Evolutionary conservation across 2,113 vertebrate genomes (phyloP).

Genomic region (Aviceda subcristata): DNA sequence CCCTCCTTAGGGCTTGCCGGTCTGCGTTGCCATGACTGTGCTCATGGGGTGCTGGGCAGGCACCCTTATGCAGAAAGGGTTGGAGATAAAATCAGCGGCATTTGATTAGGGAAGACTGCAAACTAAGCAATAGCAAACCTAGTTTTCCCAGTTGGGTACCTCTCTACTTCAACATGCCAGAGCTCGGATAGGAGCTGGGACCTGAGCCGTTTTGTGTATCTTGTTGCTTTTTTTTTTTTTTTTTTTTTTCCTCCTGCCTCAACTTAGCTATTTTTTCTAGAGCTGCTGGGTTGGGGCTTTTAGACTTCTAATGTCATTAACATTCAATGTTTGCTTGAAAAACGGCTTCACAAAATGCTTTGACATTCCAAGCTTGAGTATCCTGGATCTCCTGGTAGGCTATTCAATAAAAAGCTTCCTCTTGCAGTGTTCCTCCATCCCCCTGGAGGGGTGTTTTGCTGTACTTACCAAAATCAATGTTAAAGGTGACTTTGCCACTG

Average conservation of each 20-base stretch:
- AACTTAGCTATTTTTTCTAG: background rate
- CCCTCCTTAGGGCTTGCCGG: background rate
- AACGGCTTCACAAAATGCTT: background rate
- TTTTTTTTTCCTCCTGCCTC: background rate
- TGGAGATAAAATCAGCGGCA: background rate
- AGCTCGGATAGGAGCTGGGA: background rate
- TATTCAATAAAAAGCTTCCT: background rate
- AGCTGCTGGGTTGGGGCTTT: background rate
- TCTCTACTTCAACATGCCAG: background rate
- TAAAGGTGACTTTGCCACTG: constrained; percentile 48
- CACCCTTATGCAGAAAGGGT: background rate
- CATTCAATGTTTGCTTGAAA: background rate
- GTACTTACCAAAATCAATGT: background rate
- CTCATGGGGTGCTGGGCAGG: background rate
- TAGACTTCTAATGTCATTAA: background rate
- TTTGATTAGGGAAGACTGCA: background rate
- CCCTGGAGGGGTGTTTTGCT: background rate
- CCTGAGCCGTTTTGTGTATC: background rate
- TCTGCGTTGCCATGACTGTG: accelerated
- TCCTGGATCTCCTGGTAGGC: background rate
- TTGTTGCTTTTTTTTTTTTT: no score
- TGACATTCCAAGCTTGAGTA: background rate
- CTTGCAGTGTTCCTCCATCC: background rate
- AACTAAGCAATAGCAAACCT: background rate
- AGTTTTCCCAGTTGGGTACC: background rate